A percentile compares a stretch with the other conserved stretches of the same genome.
Conservation (phyloP, 2,797 vertebrate species). For the Harpagifer antarcticus region DNA sequence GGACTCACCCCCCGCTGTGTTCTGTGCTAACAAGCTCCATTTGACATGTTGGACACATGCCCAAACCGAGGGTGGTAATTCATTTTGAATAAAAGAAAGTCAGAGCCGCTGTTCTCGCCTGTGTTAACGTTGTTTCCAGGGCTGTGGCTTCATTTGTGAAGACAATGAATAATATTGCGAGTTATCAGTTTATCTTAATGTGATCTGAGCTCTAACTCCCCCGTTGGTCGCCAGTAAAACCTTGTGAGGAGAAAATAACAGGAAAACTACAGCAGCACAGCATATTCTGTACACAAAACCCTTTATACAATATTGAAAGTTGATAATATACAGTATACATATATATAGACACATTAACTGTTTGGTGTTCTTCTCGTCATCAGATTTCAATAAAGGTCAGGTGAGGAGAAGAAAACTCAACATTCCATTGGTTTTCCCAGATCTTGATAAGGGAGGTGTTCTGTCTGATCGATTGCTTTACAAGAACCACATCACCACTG, state of each 20-base stretch:
- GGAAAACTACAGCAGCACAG: background rate
- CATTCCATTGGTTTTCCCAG: constrained; percentile 6
- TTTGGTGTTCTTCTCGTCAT: no score
- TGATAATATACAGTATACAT: no score
- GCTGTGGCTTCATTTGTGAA: constrained; percentile 11
- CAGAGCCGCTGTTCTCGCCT: constrained; percentile 17
- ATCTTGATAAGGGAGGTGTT: background rate
- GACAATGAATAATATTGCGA: constrained; percentile 37
- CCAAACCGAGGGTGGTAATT: constrained; percentile 50
- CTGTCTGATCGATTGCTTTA: constrained; percentile 6
- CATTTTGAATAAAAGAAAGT: constrained; percentile 34
- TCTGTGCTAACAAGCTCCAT: constrained; percentile 64
- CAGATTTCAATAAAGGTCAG: no score
- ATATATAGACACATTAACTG: no score
- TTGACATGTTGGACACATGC: constrained; percentile 53
- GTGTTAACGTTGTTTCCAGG: constrained; percentile 15
- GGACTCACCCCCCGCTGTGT: constrained; percentile 24
- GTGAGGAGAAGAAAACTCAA: no score
- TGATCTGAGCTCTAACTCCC: constrained; percentile 17
- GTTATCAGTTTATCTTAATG: constrained; percentile 45
- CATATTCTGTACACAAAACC: background rate
- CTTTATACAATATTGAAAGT: background rate
- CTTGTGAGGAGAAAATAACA: constrained; percentile 1
- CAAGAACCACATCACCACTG: background rate
- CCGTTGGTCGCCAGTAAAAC: background rate